Percentiles rank a stretch among this genome's conserved stretches.
Conservation (phyloP, 2,113 vertebrate species). For the Nothocercus julius region DNA sequence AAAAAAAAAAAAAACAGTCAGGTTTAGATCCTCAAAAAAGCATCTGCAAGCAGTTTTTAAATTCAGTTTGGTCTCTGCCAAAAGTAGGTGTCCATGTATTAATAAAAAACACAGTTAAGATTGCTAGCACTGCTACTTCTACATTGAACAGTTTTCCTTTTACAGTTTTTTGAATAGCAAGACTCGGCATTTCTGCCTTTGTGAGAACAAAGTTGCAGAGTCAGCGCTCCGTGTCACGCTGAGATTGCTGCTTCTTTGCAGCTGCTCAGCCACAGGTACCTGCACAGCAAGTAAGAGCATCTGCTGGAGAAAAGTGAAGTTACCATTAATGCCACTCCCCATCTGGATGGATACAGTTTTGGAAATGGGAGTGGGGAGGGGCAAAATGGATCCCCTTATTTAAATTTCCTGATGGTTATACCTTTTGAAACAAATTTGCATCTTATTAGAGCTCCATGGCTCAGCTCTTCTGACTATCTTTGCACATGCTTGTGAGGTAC, state of each 20-base stretch:
- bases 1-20: background rate
- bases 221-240: background rate
- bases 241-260: conserved; percentile 17
- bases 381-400: background rate
- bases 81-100: conserved; percentile 51
- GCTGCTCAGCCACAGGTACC: background rate
- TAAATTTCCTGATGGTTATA: background rate
- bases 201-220: background rate
- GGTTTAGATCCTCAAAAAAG: conserved; percentile 43
- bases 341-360: background rate
- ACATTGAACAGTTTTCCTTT: conserved; percentile 59
- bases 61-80: background rate
- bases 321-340: background rate
- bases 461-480: background rate
- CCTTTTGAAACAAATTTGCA: background rate
- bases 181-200: conserved; percentile 11
- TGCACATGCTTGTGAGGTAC: background rate
- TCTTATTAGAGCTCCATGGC: background rate
- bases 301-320: background rate
- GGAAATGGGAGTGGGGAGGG: background rate
- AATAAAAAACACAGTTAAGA: conserved; percentile 46
- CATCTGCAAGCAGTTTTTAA: conserved; percentile 69
- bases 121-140: conserved; percentile 34
- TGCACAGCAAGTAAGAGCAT: background rate
- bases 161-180: conserved; percentile 34